phyloP scores from a whole-genome alignment of 2,888 invertebrate genomes.

The Catocala fraxini region DNA sequence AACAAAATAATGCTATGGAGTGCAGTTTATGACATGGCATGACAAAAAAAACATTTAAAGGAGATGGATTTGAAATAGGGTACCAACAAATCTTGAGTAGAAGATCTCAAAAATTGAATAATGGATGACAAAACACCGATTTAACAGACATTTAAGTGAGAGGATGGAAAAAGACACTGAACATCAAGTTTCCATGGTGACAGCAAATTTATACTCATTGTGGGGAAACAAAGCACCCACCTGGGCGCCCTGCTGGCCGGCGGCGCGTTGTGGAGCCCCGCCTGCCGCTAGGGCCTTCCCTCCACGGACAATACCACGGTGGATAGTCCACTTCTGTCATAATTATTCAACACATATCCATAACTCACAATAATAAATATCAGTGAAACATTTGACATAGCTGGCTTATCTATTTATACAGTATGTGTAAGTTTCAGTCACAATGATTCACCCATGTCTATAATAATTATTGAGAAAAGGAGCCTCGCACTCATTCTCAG shows the following conservation, averaged over 20 bases:
- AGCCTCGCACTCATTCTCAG: neutral
- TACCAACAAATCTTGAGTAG: conserved; percentile 46
- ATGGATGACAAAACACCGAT: conserved; percentile 52
- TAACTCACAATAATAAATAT: conserved; percentile 54
- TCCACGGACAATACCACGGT: conserved; percentile 93
- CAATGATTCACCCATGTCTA: conserved; percentile 18
- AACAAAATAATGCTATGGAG: conserved; percentile 48
- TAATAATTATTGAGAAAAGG: neutral
- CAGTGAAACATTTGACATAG: conserved; percentile 43
- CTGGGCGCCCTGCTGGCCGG: conserved; percentile 84
- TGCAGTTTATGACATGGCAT: conserved; percentile 46
- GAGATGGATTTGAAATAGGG: conserved; percentile 45
- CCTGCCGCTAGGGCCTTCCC: conserved; percentile 87
- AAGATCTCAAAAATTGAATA: conserved; percentile 57
- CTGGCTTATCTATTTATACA: conserved; percentile 22
- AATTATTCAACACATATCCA: conserved; percentile 69
- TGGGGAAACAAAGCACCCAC: conserved; percentile 80
- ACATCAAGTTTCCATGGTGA: conserved; percentile 65
- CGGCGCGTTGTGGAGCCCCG: conserved; percentile 80
- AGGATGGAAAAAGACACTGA: conserved; percentile 70
- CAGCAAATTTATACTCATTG: conserved; percentile 57
- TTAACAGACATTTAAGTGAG: conserved; percentile 51
- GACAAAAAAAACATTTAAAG: conserved; percentile 36
- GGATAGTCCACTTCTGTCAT: conserved; percentile 93
- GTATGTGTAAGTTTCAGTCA: conserved; percentile 22